Conservation (phyloP, 2,797 vertebrate genomes). For the Capromys pilorides region DNA sequence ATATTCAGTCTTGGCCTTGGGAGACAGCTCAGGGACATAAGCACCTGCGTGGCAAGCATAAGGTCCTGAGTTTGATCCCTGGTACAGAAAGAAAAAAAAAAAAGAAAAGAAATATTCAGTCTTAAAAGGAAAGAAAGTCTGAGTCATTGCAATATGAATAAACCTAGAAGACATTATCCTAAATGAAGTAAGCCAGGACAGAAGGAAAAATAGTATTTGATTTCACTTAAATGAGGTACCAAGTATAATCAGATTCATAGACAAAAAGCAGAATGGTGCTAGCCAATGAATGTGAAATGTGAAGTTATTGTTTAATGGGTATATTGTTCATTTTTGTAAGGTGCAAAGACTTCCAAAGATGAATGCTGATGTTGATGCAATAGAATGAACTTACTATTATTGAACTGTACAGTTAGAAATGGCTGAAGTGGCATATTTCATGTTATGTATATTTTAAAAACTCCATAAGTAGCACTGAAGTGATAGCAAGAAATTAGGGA, state of each 20-base stretch:
- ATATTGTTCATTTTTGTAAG: constrained; percentile 34
- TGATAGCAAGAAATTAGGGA: constrained; percentile 18
- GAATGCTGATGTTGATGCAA: not conserved
- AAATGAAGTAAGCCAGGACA: constrained; percentile 34
- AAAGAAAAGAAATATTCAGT: not conserved
- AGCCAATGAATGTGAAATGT: not conserved
- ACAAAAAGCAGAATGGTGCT: not conserved
- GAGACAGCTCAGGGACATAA: too few relatives aligned
- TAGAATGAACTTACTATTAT: not conserved
- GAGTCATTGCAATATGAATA: not conserved
- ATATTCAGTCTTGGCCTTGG: not conserved
- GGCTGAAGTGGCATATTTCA: not conserved
- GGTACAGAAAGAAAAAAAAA: too few relatives aligned
- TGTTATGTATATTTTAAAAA: not conserved
- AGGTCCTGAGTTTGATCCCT: too few relatives aligned
- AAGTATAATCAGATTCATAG: not conserved
- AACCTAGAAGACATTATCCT: constrained; percentile 29
- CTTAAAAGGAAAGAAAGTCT: constrained; percentile 53
- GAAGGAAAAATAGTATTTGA: constrained; percentile 16
- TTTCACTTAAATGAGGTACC: not conserved
- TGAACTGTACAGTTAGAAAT: not conserved
- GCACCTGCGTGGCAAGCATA: too few relatives aligned
- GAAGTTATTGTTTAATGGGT: not conserved
- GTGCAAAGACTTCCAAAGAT: constrained; percentile 16
- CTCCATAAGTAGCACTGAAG: not conserved